Evolutionary conservation across 2,113 vertebrate genomes (phyloP).

Genomic region (Passer montanus): DNA sequence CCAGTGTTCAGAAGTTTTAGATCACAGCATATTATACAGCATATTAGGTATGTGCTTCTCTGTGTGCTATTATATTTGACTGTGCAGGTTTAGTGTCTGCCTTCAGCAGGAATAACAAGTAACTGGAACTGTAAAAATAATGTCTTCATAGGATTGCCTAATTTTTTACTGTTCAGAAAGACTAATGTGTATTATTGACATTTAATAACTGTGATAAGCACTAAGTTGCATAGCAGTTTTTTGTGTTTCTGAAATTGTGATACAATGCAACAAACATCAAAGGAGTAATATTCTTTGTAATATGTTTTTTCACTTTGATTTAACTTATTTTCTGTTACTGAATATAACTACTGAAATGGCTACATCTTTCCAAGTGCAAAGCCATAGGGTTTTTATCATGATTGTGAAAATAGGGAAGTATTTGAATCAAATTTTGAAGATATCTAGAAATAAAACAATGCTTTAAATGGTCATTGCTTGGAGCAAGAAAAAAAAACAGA

Average conservation of each 20-base stretch:
- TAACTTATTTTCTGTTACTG: not conserved
- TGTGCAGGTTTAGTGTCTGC: not conserved
- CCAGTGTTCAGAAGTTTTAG: not conserved
- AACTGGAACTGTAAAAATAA: not conserved
- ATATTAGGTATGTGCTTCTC: not conserved
- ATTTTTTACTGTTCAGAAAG: not conserved
- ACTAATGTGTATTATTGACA: not conserved
- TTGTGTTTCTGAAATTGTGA: not conserved
- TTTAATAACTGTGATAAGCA: not conserved
- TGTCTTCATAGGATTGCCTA: not conserved
- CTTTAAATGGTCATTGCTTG: not conserved
- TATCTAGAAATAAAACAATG: not conserved
- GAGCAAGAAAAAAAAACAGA: not conserved
- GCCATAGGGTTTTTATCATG: not conserved
- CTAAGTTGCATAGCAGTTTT: not conserved
- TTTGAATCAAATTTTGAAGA: not conserved
- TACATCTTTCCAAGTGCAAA: not conserved
- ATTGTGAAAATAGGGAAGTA: not conserved
- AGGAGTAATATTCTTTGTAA: not conserved
- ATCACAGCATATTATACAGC: no score
- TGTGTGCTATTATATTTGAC: not conserved
- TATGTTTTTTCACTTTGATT: not conserved
- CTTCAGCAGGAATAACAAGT: not conserved
- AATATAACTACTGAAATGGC: rapidly evolving
- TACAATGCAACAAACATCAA: not conserved